A percentile compares a stretch with the other conserved stretches of the same genome.
phyloP scores from a whole-genome alignment of 2,797 vertebrate genomes.

The Tenualosa thibaudeaui region DNA sequence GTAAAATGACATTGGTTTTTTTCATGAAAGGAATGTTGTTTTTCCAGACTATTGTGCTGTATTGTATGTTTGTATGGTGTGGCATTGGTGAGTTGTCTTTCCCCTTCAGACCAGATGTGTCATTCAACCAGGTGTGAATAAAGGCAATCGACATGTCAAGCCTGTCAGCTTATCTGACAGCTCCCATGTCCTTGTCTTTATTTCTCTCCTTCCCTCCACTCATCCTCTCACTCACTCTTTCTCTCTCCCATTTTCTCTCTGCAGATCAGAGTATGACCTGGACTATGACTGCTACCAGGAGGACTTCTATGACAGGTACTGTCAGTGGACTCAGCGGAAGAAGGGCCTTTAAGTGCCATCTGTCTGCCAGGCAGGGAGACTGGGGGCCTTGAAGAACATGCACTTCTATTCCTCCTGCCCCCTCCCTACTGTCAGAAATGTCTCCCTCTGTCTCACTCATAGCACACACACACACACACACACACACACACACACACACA shows the following conservation, averaged over 20 bases:
- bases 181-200: constrained; percentile 43
- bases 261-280: constrained; percentile 24
- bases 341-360: constrained; percentile 1
- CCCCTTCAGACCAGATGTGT: constrained; percentile 5
- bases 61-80: not conserved
- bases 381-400: constrained; percentile 15
- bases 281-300: constrained; percentile 23
- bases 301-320: constrained; percentile 26
- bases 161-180: constrained; percentile 30
- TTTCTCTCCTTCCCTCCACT: constrained; percentile 32
- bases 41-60: not conserved
- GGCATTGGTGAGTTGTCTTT: not conserved
- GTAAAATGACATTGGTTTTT: not conserved
- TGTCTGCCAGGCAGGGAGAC: constrained; percentile 24
- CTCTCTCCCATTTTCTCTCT: constrained; percentile 38
- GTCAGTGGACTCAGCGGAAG: not conserved
- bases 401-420: not conserved
- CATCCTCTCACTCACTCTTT: constrained; percentile 42
- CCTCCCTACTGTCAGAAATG: not conserved
- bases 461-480: too few relatives aligned
- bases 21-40: not conserved
- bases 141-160: constrained; percentile 27
- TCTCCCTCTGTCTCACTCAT: not conserved
- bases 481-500: too few relatives aligned
- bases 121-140: constrained; percentile 36